These are phyloP conservation scores for Sciurus niger DNA, from an alignment of 2,113 vertebrate genomes.

Conservation along the genomic window DNA sequence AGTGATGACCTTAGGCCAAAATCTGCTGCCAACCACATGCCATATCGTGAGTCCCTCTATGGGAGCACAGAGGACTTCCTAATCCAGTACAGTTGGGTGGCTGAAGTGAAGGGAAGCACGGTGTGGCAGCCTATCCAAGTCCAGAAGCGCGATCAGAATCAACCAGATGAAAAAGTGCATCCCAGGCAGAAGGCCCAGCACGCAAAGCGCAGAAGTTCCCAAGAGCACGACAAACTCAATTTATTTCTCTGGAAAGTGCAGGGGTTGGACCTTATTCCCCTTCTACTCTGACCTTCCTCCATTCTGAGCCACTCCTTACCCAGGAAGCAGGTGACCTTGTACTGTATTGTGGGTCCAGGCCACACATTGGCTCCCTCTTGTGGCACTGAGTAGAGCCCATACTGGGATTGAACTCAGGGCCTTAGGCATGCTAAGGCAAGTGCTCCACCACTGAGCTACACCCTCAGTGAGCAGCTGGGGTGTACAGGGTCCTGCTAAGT, in stretches of 20 bases:
- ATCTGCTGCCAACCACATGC: background rate
- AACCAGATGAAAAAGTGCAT: background rate
- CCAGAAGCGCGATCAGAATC: background rate
- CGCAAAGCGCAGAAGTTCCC: background rate
- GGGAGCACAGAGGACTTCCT: background rate
- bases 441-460: background rate
- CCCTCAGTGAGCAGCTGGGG: background rate
- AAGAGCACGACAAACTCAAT: too few species aligned
- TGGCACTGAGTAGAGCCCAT: background rate
- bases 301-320: background rate
- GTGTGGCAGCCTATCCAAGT: too few species aligned
- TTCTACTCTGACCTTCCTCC: background rate
- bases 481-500: background rate
- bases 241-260: background rate
- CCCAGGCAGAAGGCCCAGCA: background rate
- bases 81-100: background rate
- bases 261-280: background rate
- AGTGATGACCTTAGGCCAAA: background rate
- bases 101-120: background rate
- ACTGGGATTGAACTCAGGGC: background rate
- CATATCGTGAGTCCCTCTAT: background rate
- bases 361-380: background rate
- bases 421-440: background rate
- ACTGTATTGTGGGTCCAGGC: background rate
- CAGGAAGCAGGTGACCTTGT: background rate